Evolutionary conservation across 1,140 invertebrate genomes (phyloP).

Genomic region (Penaeus japonicus): DNA sequence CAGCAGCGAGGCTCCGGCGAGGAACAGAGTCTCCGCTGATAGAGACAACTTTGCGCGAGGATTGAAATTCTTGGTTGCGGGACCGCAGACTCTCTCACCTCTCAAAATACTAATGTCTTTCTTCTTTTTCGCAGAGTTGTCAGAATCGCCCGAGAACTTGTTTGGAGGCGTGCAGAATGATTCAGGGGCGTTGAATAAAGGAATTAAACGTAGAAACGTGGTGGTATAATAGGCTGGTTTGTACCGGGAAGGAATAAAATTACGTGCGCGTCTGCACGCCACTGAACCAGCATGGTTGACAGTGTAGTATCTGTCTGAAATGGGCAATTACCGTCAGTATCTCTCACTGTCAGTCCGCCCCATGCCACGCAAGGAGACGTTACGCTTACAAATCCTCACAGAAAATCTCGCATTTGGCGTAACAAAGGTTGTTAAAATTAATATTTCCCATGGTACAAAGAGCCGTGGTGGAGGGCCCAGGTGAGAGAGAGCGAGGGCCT

Average conservation of each 20-base stretch:
- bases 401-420: too few species aligned
- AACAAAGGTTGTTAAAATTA: too few species aligned
- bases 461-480: too few species aligned
- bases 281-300: background rate
- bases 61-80: slow-evolving; percentile 44
- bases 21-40: slow-evolving; percentile 15
- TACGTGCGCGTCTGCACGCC: slow-evolving; percentile 25
- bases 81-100: slow-evolving; percentile 35
- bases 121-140: too few species aligned
- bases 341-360: too few species aligned
- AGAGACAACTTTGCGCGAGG: slow-evolving; percentile 36
- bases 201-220: too few species aligned
- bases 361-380: too few species aligned
- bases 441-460: too few species aligned
- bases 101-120: background rate
- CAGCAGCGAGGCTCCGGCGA: background rate
- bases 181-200: too few species aligned
- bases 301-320: background rate
- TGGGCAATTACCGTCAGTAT: background rate
- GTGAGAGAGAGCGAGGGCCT: too few species aligned
- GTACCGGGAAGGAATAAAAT: slow-evolving; percentile 3
- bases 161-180: background rate
- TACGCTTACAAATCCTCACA: too few species aligned
- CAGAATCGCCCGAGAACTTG: background rate
- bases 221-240: too few species aligned